Evolutionary conservation across 2,113 vertebrate species (phyloP), one percentile per base, ranked within the genome.

Genomic region (Bufo bufo): DNA sequence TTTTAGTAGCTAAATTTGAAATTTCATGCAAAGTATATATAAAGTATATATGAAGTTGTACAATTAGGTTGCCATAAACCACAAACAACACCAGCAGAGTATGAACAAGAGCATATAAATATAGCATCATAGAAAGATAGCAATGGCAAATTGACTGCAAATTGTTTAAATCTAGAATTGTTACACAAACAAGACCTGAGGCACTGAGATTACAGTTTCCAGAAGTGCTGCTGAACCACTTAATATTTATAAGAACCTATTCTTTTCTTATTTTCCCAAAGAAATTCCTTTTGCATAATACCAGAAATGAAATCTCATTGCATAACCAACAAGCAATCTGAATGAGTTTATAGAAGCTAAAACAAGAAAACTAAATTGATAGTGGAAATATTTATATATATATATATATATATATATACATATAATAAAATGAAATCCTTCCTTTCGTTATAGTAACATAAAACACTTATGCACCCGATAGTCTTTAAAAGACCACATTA

Each of bases 181-280:
- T 87, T 87, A 74, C 54, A 87, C 7, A 58, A 82, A 61, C 43
- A 20, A 81, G 43, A 14, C 78, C 86, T 61, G 66, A 87, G 78
- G 86, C 52, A 56, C 54, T 87, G 12, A 81, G 49, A 87, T 69
- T 80, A 87, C 86, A 75, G 56, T 75, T 82, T 78, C 75, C 49
- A 74, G 45, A 63, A 75, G 47, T 82, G 54, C 78, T 61, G 75
- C 66, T 61, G 69, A 82, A 87, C 58, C 66, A 82, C 79, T 87
- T 87, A 87, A 87, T 87, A 87, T 87, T 82, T 82, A 87, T 87
- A 87, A 75, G 78, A 82, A 82, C 50, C 79, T 82, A 63, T 82
- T 69, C 49, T 87, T 75, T 82, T 75, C 65, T 72, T 52, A 58
- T 75, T 87, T 71, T 82, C 66, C 86, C 78, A 75, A 82, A 59